These are phyloP conservation scores for Epinotia nisella DNA, from an alignment of 2,888 invertebrate genomes.

Conservation along the genomic window DNA sequence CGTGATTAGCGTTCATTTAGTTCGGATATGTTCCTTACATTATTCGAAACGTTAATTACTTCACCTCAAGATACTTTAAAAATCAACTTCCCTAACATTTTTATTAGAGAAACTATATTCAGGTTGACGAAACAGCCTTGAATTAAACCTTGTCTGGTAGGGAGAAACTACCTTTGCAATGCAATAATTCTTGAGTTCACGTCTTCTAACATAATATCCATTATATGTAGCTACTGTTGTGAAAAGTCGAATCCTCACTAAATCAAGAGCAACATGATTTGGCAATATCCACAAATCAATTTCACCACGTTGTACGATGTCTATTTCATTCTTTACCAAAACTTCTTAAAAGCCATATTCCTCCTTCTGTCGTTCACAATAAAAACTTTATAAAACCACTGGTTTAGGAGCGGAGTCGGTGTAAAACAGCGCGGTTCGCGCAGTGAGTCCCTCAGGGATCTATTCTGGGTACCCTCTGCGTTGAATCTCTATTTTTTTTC, in stretches of 20 bases:
- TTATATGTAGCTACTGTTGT: background rate
- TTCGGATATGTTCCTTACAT: background rate
- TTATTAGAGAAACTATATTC: background rate
- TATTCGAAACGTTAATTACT: background rate
- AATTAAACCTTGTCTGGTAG: background rate
- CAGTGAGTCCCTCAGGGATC: constrained; percentile 81
- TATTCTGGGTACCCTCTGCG: constrained; percentile 77
- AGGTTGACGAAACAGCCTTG: background rate
- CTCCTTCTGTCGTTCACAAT: constrained; percentile 38
- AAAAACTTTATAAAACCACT: constrained; percentile 40
- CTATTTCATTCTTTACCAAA: constrained; percentile 35
- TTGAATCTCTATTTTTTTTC: constrained; percentile 67
- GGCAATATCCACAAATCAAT: constrained; percentile 36
- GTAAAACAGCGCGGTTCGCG: constrained; percentile 68
- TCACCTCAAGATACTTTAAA: background rate
- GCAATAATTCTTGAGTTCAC: background rate
- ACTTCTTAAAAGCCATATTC: constrained; percentile 36
- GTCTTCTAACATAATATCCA: background rate
- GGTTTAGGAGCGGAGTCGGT: constrained; percentile 57
- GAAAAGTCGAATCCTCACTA: background rate
- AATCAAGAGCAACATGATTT: constrained; percentile 17
- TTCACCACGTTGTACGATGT: constrained; percentile 21
- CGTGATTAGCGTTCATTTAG: constrained; percentile 13
- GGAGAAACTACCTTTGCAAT: background rate
- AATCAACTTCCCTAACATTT: background rate